Base-by-base conservation (phyloP, 2,797 vertebrate species). In the Lepidocolaptes lacrymiger region DNA sequence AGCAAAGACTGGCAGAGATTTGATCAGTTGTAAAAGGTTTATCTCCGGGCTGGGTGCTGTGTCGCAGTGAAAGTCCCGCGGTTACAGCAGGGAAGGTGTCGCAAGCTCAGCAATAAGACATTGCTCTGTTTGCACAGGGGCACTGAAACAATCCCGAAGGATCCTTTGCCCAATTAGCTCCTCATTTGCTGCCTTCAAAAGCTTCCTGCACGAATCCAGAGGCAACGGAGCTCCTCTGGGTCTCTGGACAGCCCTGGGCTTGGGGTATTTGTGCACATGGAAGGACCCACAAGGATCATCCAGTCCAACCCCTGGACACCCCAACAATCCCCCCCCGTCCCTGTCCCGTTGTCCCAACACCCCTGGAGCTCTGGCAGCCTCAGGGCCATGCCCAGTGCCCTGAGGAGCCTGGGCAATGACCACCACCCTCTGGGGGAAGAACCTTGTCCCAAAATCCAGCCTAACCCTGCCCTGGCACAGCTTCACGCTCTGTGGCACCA, bases 211-310 rank as follows among this genome's bases (percentile, higher is more conserved):
- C 22, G 68, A 69, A 58, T 22, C 13, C 63, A 76, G 67, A 74
- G 26, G 11, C 36, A 66, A 55, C 62, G 36, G 59, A 71, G 43
- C 23, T 85, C 63, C 32, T 66, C 44, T 78, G 15, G 0, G 2
- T 37, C 66, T 77, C 55, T 72, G 56, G 39, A 30, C 18, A 27
- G 6, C 9, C 7, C 28, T 36, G 26, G 3, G 63, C 83, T 64
- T 16, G 49, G 66, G 34, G 7, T 32, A 28, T 51, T 43, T 2
- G 28, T 0, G 0, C 7, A 2, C 23, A 5, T 14, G 14, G 44
- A 28, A 63, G 21, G 36, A 22, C 37, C 49, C 23, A 39, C 37
- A 39, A 13, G 37, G 37, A 39, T 13, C 37, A 39, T 39, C 37
- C 37, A 39, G 37, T 13, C 14, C 39, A 16, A 41, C 39, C 15